These are phyloP conservation scores for Salmo trutta DNA, from an alignment of 2,797 vertebrate species.

Conservation along the genomic window DNA sequence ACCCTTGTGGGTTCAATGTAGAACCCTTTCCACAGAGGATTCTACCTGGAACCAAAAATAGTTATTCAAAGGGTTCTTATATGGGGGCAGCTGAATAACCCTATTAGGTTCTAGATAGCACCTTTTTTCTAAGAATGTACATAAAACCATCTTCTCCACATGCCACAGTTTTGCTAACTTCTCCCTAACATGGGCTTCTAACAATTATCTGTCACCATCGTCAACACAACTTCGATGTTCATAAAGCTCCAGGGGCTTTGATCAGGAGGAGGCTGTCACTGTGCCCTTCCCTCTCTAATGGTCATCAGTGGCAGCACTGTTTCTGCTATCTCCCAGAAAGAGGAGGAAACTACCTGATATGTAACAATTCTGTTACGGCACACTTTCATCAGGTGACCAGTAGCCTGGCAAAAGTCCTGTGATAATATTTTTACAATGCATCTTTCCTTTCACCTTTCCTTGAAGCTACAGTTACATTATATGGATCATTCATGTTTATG, in stretches of 20 bases:
- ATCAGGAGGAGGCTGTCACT: conserved; percentile 30
- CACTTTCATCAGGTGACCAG: not conserved
- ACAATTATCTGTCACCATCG: not conserved
- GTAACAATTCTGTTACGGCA: no score
- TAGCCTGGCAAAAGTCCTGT: not conserved
- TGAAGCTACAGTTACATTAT: not conserved
- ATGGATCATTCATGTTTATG: not conserved
- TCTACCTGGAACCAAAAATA: no score
- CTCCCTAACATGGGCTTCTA: not conserved
- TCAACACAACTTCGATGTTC: conserved; percentile 15
- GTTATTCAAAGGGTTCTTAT: no score
- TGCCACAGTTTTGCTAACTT: not conserved
- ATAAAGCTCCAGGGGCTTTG: conserved; percentile 24
- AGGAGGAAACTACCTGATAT: not conserved
- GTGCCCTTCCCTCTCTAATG: not conserved
- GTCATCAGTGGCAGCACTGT: not conserved
- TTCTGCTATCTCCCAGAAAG: not conserved
- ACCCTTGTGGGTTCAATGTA: no score
- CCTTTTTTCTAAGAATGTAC: no score
- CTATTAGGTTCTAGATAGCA: no score
- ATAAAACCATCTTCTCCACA: not conserved
- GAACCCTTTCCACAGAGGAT: no score
- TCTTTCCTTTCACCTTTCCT: not conserved
- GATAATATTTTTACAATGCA: not conserved
- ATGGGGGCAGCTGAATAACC: no score